Base-by-base conservation (phyloP, 2,797 vertebrate species). In the Botia almorhae region DNA sequence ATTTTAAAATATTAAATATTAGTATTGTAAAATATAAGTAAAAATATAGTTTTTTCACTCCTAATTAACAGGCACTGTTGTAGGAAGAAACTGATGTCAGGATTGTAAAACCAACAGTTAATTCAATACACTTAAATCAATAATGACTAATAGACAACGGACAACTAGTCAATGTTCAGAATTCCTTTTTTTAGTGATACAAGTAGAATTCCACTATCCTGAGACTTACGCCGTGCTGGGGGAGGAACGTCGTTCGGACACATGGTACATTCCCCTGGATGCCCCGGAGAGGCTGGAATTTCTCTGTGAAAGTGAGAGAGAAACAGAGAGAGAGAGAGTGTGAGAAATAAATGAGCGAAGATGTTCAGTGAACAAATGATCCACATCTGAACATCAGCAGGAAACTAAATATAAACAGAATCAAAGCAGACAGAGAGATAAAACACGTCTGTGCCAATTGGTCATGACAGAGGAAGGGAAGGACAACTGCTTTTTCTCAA, bases 211-310 rank as follows among this genome's bases (percentile, higher is more conserved):
- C 26, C 0, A 43, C 10, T 21, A 23, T 55, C 23, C 13, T 14
- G 12, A 11, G 68, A 88, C 93, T 86, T 87, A 95, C 94, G 93
- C 94, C 33, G 93, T 94, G 89, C 93, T 95, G 78, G 94, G 93
- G 7, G 94, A 95, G 3, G 94, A 94, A 3, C 92, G 93, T 36
- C 93, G 89, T 8, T 95, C 94, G 0, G 94, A 95, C 69, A 94
- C 93, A 84, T 93, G 93, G 90, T 95, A 94, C 92, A 95, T 92
- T 43, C 94, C 94, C 71, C 94, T 90, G 5, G 93, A 94, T 79
- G 90, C 91, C 7, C 93, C 93, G 29, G 93, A 94, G 82, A 93
- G 83, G 85, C 93, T 94, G 81, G 93, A 92, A 89, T 94, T 94
- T 87, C 94, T 95, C 93, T 95, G 88, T 4, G 80, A 61, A 53